Evolutionary conservation across 2,113 vertebrate genomes (phyloP), one percentile per base, ranked within the genome.

Genomic region (Phrynosoma blainvillii): DNA sequence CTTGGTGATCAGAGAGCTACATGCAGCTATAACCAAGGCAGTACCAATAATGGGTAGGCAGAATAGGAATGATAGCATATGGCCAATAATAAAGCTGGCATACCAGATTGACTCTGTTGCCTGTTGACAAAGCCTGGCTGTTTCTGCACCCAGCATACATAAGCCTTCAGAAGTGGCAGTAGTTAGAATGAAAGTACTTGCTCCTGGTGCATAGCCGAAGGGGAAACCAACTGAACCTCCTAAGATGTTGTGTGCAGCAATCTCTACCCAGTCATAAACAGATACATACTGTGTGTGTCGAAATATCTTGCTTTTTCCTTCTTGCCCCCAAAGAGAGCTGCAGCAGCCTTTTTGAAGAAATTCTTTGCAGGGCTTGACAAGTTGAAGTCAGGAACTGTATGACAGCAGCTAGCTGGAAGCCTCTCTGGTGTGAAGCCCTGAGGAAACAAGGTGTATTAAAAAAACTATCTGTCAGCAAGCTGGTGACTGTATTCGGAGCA

Each of bases 321-420:
- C 96, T 97, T 99, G 82, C 98, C 98, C 74, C 99, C 99, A 79
- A 99, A 99, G 25, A 99, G 97, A 14, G 99, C 99, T 74, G 99
- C 99, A 9, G 98, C 99, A 11, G 99, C 99, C 94, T 99, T 99
- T 95, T 98, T 99, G 94, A 99, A 99, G 95, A 99, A 99, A 93
- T 98, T 99, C 96, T 99, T 99, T 77, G 98, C 98, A 18, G 99
- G 99, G 93, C 99, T 99, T 78, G 99, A 99, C 91, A 99, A 92
- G 87, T 99, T 98, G 95, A 99, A 99, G 90, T 99, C 99, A 80
- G 99, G 99, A 89, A 98, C 96, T 0, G 98, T 98, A 62, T 99
- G 98, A 95, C 99, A 99, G 92, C 98, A 99, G 95, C 97, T 99
- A 56, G 98, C 96, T 32, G 98, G 95, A 89, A 99, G 97, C 90